A percentile compares a stretch with the other conserved stretches of the same genome.
These are phyloP conservation scores for Carollia perspicillata DNA, from an alignment of 2,113 vertebrate genomes.

Conservation along the genomic window DNA sequence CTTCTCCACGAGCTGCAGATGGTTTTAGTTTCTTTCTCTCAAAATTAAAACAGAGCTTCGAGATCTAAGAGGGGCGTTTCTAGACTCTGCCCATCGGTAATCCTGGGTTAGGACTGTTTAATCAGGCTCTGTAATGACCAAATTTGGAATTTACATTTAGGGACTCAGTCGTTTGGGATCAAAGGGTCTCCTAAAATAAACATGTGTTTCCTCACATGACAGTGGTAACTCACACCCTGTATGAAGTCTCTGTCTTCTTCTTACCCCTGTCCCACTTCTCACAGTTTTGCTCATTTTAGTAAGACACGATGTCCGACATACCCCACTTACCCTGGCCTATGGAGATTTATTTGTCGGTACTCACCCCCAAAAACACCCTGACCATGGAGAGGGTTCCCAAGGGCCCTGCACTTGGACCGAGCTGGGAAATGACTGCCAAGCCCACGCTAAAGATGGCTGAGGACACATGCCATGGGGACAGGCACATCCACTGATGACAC, in stretches of 20 bases:
- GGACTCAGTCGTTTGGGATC: not conserved
- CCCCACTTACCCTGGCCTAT: not conserved
- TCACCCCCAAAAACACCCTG: not conserved
- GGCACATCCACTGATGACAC: not conserved
- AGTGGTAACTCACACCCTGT: not conserved
- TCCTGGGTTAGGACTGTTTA: not conserved
- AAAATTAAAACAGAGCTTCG: not conserved
- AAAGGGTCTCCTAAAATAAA: not conserved
- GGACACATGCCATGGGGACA: not conserved
- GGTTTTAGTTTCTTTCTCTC: not conserved
- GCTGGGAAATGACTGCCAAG: not conserved
- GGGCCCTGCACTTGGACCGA: not conserved
- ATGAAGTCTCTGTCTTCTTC: not conserved
- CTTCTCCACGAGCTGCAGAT: not conserved
- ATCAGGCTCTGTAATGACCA: not conserved
- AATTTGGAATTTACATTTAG: no score
- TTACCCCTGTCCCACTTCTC: not conserved
- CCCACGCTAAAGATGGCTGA: not conserved
- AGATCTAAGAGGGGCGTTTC: not conserved
- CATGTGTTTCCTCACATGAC: not conserved
- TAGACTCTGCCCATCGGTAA: accelerated
- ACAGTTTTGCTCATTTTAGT: not conserved
- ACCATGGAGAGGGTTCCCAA: not conserved
- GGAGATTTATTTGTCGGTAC: not conserved
- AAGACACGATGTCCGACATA: not conserved